Evolutionary conservation across 2,888 invertebrate genomes (phyloP), one percentile per base, ranked within the genome.

Genomic region (Diabrotica balteata): DNA sequence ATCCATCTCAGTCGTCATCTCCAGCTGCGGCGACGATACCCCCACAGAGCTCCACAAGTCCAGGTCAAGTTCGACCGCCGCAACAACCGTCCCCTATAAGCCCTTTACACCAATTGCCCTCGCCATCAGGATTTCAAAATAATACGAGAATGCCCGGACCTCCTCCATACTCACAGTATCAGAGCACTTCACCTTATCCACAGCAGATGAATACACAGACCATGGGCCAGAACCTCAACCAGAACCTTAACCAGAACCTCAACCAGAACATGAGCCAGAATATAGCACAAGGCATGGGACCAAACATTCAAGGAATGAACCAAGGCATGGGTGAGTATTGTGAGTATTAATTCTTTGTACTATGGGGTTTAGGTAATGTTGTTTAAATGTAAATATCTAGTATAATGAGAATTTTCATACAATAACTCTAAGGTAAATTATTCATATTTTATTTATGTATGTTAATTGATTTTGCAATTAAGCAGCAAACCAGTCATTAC

Each of bases 1-100:
- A 93, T 86, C 90, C 90, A 46, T 84, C 86, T 4, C 81, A 83
- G 54, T 79, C 86, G 22, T 83, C 85, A 6, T 85, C 85, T 47
- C 85, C 86, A 8, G 81, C 72, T 69, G 68, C 71, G 64, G 68
- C 71, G 64, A 55, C 75, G 45, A 67, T 69, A 59, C 70, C 77
- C 55, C 73, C 69, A 63, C 75, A 66, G 58, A 66, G 72, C 53
- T 78, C 57, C 10, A 77, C 83, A 17, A 80, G 82, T 70, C 83
- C 83, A 0, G 79, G 79, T 70, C 83, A 83, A 66, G 82, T 75
- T 46, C 78, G 80, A 69, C 84, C 83, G 72, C 85, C 86, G 67
- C 86, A 81, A 65, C 82, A 82, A 63, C 80, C 77, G 59, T 79
- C 80, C 4, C 80, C 81, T 6, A 78, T 80, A 32, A 78, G 75